These are phyloP conservation scores for Drosophila aff. DNA, from an alignment of 1,140 invertebrate genomes.

Conservation along the genomic window DNA sequence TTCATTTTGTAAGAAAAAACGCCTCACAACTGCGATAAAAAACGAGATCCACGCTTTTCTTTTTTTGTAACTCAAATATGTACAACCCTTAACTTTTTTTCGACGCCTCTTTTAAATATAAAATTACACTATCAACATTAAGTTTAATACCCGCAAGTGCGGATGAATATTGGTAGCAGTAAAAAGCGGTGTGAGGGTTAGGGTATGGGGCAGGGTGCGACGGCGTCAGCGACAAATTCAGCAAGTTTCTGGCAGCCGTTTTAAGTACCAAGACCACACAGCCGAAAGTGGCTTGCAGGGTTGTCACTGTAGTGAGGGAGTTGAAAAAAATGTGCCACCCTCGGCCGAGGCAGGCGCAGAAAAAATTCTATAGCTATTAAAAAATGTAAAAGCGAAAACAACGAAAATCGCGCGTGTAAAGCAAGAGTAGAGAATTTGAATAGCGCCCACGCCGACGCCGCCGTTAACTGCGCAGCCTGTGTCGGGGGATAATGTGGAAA, in stretches of 20 bases:
- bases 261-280: conserved; percentile 65
- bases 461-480: conserved; percentile 31
- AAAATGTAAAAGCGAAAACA: conserved; percentile 84
- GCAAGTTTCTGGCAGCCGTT: conserved; percentile 68
- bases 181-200: not conserved
- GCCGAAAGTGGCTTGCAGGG: conserved; percentile 63
- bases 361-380: conserved; percentile 81
- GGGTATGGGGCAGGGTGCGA: not conserved
- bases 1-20: not conserved
- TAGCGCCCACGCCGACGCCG: conserved; percentile 56
- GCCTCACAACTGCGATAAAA: not conserved
- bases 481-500: conserved; percentile 71
- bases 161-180: conserved; percentile 31
- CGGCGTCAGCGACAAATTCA: conserved; percentile 23
- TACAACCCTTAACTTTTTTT: conserved; percentile 61
- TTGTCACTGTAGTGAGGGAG: conserved; percentile 47
- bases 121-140: conserved; percentile 83
- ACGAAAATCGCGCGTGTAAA: conserved; percentile 81
- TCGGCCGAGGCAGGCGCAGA: conserved; percentile 35
- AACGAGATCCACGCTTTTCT: not conserved
- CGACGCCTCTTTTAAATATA: conserved; percentile 67
- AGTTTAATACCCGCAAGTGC: conserved; percentile 80
- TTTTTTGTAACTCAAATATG: not conserved
- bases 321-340: conserved; percentile 75
- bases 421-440: conserved; percentile 81